Evolutionary conservation across 1,140 invertebrate species (phyloP), one percentile per base, ranked within the genome.

Genomic region (Drosophila punjabiensis): DNA sequence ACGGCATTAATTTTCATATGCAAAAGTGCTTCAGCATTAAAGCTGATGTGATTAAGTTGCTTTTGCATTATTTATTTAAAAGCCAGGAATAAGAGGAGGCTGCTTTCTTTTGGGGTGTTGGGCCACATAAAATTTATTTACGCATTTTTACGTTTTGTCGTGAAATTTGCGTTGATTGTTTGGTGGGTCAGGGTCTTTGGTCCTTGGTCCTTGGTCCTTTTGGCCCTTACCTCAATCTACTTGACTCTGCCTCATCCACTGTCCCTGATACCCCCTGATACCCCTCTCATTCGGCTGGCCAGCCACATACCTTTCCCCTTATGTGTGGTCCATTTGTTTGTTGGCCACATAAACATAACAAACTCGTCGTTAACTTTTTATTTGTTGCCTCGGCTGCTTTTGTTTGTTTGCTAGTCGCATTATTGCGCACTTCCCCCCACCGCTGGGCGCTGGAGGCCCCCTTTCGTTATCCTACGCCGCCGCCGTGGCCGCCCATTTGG

Each of bases 351-450:
- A 90, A 90, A 91, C 86, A 91, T 90, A 90, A 90, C 86, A 91
- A 90, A 91, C 86, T 90, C 86, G 79, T 90, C 86, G 86, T 90
- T 90, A 90, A 90, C 87, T 91, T 90, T 90, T 90, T 90, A 90
- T 90, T 90, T 91, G 87, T 90, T 91, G 87, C 87, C 62, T 77
- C 64, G 43, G 67, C 53, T 53, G 30, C 43, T 41, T 88, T 81
- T 68, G 82, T 73, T 76, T 82, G 81, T 64, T 68, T 79, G 85
- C 84, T 79, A 88, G 81, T 88, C 85, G 70, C 85, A 89, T 89
- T 89, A 89, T 89, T 89, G 85, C 81, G 47, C 76, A 61, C 76
- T 68, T 65, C 55, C 65, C 63, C 52, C 66, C 14, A 30, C 48
- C 39, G 24, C 24, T n/a, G 16, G 33, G 28, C 24, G 30, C 74